A percentile compares a stretch with the other conserved stretches of the same genome.
phyloP scores from a whole-genome alignment of 1,140 invertebrate genomes.

The Bombus balteatus region DNA sequence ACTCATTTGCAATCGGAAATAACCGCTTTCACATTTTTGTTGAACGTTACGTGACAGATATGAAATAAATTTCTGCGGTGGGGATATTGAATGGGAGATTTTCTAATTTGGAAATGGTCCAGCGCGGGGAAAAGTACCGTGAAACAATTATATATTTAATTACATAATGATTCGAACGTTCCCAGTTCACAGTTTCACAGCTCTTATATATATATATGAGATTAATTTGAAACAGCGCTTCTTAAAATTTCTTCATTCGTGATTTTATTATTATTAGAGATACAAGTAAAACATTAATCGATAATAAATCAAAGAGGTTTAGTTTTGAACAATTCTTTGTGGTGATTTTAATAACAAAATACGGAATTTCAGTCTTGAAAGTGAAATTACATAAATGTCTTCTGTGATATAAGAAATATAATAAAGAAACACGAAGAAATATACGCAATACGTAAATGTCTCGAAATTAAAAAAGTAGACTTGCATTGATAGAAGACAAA shows the following conservation, averaged over 20 bases:
- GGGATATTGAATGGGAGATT: not conserved
- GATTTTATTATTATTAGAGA: too few relatives aligned
- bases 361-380: not conserved
- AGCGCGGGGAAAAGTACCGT: not conserved
- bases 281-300: too few relatives aligned
- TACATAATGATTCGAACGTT: not conserved
- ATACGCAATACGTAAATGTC: not conserved
- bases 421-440: not conserved
- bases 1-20: slow-evolving; percentile 12
- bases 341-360: too few relatives aligned
- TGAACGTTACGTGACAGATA: not conserved
- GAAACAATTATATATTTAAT: not conserved
- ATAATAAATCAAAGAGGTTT: too few relatives aligned
- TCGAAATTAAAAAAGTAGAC: not conserved
- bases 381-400: not conserved
- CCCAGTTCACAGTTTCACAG: too few relatives aligned
- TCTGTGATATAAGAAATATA: not conserved
- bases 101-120: not conserved
- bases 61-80: not conserved
- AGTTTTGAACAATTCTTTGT: too few relatives aligned
- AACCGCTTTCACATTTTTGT: slow-evolving; percentile 27
- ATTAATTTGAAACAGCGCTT: too few relatives aligned
- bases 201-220: too few relatives aligned
- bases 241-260: too few relatives aligned
- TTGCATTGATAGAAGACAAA: not conserved